These are phyloP conservation scores for Dexiosoma caninum DNA, from an alignment of 2,888 invertebrate genomes.

Conservation along the genomic window DNA sequence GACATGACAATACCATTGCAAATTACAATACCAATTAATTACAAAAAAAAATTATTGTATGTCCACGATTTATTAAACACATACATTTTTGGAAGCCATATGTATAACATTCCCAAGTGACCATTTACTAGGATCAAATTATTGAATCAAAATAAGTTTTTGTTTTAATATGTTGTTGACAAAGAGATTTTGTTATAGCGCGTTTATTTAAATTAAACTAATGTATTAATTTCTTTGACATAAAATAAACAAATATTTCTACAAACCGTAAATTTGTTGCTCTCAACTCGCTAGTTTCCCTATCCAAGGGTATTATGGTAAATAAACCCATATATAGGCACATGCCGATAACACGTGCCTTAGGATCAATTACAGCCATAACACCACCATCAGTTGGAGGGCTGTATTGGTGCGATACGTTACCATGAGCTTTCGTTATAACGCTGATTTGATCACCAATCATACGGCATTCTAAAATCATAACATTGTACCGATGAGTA, in stretches of 20 bases:
- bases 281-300: conserved; percentile 94
- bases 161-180: too few relatives aligned
- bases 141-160: too few relatives aligned
- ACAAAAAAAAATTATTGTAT: too few relatives aligned
- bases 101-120: too few relatives aligned
- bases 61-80: too few relatives aligned
- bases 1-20: too few relatives aligned
- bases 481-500: conserved; percentile 96
- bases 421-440: conserved; percentile 96
- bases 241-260: not conserved
- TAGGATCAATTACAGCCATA: conserved; percentile 96
- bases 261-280: conserved; percentile 87
- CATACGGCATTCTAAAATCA: conserved; percentile 94
- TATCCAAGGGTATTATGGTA: conserved; percentile 97
- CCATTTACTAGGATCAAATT: too few relatives aligned
- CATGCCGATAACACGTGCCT: conserved; percentile 95
- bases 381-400: conserved; percentile 97
- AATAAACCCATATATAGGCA: conserved; percentile 97
- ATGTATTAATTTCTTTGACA: too few relatives aligned
- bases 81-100: too few relatives aligned
- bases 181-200: too few relatives aligned
- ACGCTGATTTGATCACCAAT: conserved; percentile 91
- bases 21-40: too few relatives aligned
- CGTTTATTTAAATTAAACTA: too few relatives aligned
- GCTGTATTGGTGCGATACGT: conserved; percentile 96